Evolutionary conservation across 2,113 vertebrate species (phyloP).

Genomic region (Phrynocephalus versicolor): DNA sequence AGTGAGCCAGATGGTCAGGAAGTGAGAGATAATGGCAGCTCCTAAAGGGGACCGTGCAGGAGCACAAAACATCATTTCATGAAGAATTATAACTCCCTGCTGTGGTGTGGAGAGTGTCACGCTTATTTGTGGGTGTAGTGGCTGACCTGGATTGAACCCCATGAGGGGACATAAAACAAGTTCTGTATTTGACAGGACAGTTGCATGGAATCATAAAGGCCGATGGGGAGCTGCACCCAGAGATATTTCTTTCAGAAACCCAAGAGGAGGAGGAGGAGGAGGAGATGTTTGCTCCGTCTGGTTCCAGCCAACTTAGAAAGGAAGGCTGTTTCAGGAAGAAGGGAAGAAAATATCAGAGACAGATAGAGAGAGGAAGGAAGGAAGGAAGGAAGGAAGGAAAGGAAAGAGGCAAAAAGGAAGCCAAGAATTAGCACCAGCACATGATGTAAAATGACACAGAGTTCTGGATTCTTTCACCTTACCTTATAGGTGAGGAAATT

Average conservation of each 20-base stretch:
- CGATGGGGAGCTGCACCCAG: constrained; percentile 3
- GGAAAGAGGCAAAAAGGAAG: background rate
- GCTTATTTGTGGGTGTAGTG: constrained; percentile 50
- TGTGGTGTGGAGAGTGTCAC: constrained; percentile 14
- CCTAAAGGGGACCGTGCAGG: constrained; percentile 3
- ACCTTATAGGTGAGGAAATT: too few species aligned
- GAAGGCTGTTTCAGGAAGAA: background rate
- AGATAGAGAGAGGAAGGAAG: background rate
- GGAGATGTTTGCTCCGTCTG: background rate
- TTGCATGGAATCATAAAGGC: background rate
- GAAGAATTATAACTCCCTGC: constrained; percentile 19
- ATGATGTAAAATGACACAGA: background rate
- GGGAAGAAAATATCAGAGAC: background rate
- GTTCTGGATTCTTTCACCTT: background rate
- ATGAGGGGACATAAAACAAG: constrained; percentile 48
- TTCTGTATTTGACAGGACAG: fast-evolving
- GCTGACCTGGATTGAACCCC: constrained; percentile 56
- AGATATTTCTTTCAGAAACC: background rate
- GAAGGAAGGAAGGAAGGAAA: background rate
- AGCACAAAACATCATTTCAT: background rate
- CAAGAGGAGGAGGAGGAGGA: too few species aligned
- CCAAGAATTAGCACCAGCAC: background rate
- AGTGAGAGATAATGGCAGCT: background rate
- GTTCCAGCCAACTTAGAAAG: background rate
- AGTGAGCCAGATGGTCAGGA: constrained; percentile 51